A percentile compares a stretch with the other conserved stretches of the same genome.
phyloP scores from a whole-genome alignment of 2,888 invertebrate genomes.

The Trissolcus japonicus region DNA sequence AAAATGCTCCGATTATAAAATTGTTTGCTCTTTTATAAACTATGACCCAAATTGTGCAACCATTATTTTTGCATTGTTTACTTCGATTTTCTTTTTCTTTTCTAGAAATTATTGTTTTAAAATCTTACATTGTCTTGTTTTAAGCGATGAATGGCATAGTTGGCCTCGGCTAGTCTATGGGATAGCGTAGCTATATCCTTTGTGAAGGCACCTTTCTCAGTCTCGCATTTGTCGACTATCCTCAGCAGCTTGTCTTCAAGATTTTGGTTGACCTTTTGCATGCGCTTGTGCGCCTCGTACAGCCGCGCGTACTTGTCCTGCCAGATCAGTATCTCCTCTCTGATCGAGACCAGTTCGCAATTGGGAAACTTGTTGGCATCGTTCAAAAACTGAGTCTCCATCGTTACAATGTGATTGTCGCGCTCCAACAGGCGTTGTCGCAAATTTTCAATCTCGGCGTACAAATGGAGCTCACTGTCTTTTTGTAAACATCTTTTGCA shows the following conservation, averaged over 20 bases:
- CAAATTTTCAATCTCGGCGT: slow-evolving; percentile 91
- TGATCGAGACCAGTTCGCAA: slow-evolving; percentile 86
- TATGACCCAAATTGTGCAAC: not conserved
- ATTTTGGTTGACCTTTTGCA: slow-evolving; percentile 95
- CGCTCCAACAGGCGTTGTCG: slow-evolving; percentile 88
- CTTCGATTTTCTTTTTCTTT: not conserved
- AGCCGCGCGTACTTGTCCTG: slow-evolving; percentile 93
- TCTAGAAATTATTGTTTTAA: too few relatives aligned
- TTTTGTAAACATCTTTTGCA: slow-evolving; percentile 78
- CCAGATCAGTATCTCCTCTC: slow-evolving; percentile 91
- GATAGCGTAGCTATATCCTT: slow-evolving; percentile 91
- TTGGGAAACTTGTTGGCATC: slow-evolving; percentile 81
- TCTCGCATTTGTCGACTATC: slow-evolving; percentile 93
- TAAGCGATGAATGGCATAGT: slow-evolving; percentile 88
- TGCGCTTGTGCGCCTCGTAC: slow-evolving; percentile 93
- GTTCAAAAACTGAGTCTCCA: slow-evolving; percentile 91
- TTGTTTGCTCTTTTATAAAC: not conserved
- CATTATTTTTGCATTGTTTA: too few relatives aligned
- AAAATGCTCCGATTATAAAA: too few relatives aligned
- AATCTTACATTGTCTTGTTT: slow-evolving; percentile 89
- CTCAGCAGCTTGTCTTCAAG: slow-evolving; percentile 95
- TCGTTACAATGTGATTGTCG: slow-evolving; percentile 88
- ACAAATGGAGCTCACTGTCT: slow-evolving; percentile 82
- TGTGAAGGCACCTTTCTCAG: slow-evolving; percentile 90
- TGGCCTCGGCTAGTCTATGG: slow-evolving; percentile 89